Evolutionary conservation across 2,797 vertebrate species (phyloP), one percentile per base, ranked within the genome.

Genomic region (Leptoclinus maculatus): DNA sequence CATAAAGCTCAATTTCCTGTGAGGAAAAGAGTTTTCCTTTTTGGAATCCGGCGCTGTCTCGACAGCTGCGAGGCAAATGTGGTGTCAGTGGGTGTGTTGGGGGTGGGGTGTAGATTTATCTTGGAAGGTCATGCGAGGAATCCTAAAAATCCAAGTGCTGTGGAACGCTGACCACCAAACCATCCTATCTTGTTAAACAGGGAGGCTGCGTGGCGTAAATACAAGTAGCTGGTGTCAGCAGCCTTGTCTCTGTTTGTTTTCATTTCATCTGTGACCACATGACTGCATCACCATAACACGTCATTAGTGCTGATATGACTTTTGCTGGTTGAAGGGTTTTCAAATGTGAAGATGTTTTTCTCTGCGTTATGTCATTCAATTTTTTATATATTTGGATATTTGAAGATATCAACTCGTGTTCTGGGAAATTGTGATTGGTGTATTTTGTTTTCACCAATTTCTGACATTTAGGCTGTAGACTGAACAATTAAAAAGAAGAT

Each of bases 1-100:
- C 21, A 17, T 38, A 3, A 9, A 68, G 17, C 4, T 16, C 1
- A 17, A 6, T 41, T 2, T 39, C 19, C 41, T 27, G 1, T 27
- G 21, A 58, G 36, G 23, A 10, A 27, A 51, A 25, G 53, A n/a
- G 7, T 41, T 69, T 74, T 39, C 17, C 13, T 27, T 8, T 51
- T 17, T 41, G 25, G 73, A 65, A 49, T 47, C 38, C 23, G 5
- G 27, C 14, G 38, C 17, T 45, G 21, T 76, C 45, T 21, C 68
- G 73, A 78, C 88, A 89, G 74, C 77, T 87, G 83, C 16, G 64
- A 36, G 51, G 73, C 65, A 71, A 19, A 68, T 63, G 23, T 75
- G 70, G 79, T 72, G 49, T 11, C 71, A 29, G 60, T 45, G 43
- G 57, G 60, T 36, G 53, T 57, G 74, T 38, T 9, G 51, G 54